Evolutionary conservation across 2,113 vertebrate genomes (phyloP).

Genomic region (Tichodroma muraria): DNA sequence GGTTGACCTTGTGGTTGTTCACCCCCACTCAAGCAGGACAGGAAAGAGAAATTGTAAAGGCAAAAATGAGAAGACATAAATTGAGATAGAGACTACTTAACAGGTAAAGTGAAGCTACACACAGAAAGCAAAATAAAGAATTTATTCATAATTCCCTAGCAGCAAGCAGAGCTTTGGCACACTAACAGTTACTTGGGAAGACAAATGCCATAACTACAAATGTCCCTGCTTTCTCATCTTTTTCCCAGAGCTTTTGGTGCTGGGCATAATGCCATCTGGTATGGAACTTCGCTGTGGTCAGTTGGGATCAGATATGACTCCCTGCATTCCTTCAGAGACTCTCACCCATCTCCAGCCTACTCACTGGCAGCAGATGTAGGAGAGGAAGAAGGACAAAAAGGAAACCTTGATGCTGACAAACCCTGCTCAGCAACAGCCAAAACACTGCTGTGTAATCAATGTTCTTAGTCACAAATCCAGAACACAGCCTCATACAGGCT

Average conservation of each 20-base stretch:
- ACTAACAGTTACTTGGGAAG: neutral
- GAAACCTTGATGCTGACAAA: neutral
- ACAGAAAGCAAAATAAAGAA: neutral
- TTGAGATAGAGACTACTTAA: neutral
- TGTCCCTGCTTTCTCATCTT: neutral
- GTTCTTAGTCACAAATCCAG: neutral
- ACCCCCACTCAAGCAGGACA: rapidly evolving
- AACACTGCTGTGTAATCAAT: neutral
- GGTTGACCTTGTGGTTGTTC: neutral
- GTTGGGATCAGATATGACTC: neutral
- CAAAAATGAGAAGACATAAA: neutral
- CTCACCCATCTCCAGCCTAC: neutral
- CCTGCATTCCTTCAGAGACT: neutral
- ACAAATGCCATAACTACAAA: rapidly evolving
- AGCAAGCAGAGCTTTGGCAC: neutral
- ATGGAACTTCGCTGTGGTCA: neutral
- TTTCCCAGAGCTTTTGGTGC: neutral
- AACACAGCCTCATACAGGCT: neutral
- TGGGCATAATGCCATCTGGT: neutral
- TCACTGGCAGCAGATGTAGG: rapidly evolving
- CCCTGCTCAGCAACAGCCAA: neutral
- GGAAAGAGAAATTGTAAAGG: neutral
- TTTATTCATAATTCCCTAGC: neutral
- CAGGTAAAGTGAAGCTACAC: neutral
- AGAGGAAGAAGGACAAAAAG: neutral